Evolutionary conservation across 2,888 invertebrate genomes (phyloP).

Genomic region (Electrophaes corylata): DNA sequence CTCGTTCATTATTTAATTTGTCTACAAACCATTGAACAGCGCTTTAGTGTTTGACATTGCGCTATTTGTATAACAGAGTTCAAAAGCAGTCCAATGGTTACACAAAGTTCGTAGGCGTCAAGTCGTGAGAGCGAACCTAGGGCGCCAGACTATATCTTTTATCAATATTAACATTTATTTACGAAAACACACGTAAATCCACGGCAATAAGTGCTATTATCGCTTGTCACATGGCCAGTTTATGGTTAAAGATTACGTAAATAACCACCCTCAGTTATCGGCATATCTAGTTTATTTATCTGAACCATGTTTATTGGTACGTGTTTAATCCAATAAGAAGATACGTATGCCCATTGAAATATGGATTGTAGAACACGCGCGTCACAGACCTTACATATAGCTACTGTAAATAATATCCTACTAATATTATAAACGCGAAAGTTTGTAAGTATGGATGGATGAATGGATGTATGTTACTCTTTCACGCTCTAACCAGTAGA

Average conservation of each 20-base stretch:
- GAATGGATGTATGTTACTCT: no score
- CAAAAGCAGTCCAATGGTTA: constrained; percentile 6
- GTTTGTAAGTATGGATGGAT: no score
- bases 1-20: constrained; percentile 4
- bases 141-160: constrained; percentile 29
- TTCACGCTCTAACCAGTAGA: no score
- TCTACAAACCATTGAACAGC: constrained; percentile 9
- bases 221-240: constrained; percentile 30
- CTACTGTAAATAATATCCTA: no score
- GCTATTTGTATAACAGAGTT: constrained; percentile 4
- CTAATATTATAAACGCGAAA: no score
- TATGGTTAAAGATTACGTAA: constrained; percentile 50
- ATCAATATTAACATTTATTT: constrained; percentile 32
- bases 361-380: not conserved
- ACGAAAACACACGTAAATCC: constrained; percentile 28
- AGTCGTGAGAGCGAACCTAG: constrained; percentile 38
- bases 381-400: not conserved
- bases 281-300: constrained; percentile 56
- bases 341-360: constrained; percentile 6
- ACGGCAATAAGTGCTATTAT: constrained; percentile 26
- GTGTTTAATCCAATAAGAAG: constrained; percentile 20
- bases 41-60: constrained; percentile 9
- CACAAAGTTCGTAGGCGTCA: constrained; percentile 35
- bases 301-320: constrained; percentile 52
- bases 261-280: constrained; percentile 51